Evolutionary conservation across 2,888 invertebrate species (phyloP), one percentile per base, ranked within the genome.

Genomic region (Chymomyza caudatula): DNA sequence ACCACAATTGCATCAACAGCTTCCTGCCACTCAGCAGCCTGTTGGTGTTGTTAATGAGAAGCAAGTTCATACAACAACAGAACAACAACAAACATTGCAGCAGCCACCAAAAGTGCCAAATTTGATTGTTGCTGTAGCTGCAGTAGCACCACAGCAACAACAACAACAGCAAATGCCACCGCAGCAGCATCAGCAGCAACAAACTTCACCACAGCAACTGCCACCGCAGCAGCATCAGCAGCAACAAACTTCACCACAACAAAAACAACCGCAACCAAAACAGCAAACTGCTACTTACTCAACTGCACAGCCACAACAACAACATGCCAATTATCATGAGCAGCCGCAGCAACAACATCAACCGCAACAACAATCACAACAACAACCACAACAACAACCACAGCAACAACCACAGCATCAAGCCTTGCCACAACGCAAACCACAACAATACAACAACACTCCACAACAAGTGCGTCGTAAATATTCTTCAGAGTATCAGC

Each of bases 151-250:
- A 8, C 78, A 80, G 42, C 56, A 91, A 84, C 92, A 92, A 87
- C 92, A 92, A 81, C 92, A 91, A 65, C 91, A 91, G 6, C 73
- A 67, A 29, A 63, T 44, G 8, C 61, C 55, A 44, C 62, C 51
- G 59, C 66, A 65, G 25, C 63, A 66, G 19, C 63, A 52, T 20
- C 63, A 66, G 19, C 63, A 52, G 42, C 69, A 64, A 23, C 76
- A 65, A n/a, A 65, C 66, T 17, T 74, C 74, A 25, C 58, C 63
- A 4, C 76, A 77, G 22, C n/a, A n/a, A n/a, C n/a, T n/a, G n/a
- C n/a, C n/a, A n/a, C n/a, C 51, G 59, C 66, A 65, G 25, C 63
- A 66, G 19, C 63, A 52, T n/a, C 77, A 74, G 47, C 71, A 73
- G 17, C 72, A 71, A 20, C 77, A 74, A 58, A 76, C 74, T 23